Evolutionary conservation across 2,797 vertebrate species (phyloP).

Genomic region (Podarcis lilfordi): DNA sequence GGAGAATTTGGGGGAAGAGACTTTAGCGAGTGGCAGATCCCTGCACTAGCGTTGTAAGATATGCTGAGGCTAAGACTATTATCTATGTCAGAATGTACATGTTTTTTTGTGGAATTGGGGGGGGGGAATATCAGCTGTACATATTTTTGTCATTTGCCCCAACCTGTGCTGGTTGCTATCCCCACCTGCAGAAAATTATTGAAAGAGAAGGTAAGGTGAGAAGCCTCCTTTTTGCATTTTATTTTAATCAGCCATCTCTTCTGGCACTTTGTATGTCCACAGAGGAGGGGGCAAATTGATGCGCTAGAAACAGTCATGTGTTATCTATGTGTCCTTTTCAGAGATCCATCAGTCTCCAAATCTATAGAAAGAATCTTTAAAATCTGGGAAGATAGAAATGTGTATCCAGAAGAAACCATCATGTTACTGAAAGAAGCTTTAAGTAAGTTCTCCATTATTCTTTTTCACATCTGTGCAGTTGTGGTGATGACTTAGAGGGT

Average conservation of each 20-base stretch:
- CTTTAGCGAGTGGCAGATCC: too few relatives aligned
- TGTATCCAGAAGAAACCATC: slow-evolving; percentile 94
- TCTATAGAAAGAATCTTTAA: slow-evolving; percentile 95
- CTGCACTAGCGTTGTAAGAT: too few relatives aligned
- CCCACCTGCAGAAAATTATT: background rate
- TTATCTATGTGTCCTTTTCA: slow-evolving; percentile 54
- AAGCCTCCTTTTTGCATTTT: background rate
- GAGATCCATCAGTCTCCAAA: slow-evolving; percentile 92
- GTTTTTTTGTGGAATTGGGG: too few relatives aligned
- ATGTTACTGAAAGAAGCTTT: slow-evolving; percentile 85
- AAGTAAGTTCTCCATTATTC: slow-evolving; percentile 75
- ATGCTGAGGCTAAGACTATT: too few relatives aligned
- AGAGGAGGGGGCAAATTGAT: too few relatives aligned
- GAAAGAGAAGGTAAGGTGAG: background rate
- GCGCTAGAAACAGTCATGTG: background rate
- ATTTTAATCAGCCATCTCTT: background rate
- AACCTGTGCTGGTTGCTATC: background rate
- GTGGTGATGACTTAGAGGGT: rapidly evolving
- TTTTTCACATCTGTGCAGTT: background rate
- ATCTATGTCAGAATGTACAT: too few relatives aligned
- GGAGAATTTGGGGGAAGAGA: background rate
- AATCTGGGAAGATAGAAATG: slow-evolving; percentile 97
- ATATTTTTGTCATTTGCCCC: background rate
- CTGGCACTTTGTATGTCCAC: background rate
- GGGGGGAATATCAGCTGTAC: too few relatives aligned